Base-by-base conservation (phyloP, 2,113 vertebrate species). In the Neofelis nebulosa region DNA sequence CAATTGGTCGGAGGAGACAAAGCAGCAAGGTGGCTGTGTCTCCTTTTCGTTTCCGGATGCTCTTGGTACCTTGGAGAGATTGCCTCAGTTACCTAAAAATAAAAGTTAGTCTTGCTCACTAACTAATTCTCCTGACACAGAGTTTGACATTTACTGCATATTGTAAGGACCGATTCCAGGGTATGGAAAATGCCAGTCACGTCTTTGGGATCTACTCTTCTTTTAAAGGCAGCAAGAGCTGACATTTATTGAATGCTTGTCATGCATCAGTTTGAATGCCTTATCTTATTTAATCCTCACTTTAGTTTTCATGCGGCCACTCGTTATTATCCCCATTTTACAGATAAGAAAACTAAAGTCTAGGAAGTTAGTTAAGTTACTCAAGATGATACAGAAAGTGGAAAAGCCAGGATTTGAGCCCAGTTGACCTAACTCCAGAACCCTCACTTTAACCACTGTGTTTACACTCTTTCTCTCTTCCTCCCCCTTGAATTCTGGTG, bases 141-240 rank as follows among this genome's bases (percentile, higher is more conserved):
- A 93, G 66, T 95, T 83, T 89, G 74, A 38, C 5, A n/a, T 93
- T 94, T 88, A 21, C 63, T 50, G 45, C 11, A 15, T 84, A 29
- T 0, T 96, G 0, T 21, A 55, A 36, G 63, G 91, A 81, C 69
- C 76, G 45, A 38, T 94, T 96, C 50, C 79, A 55, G 63, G 81
- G 12, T 21, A 21, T 57, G 7, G 1, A 9, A 78, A 95, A 80
- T 27, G 19, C 82, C 88, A 14, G 41, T 89, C 23, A 84, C 11
- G 45, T 71, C 80, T 15, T 81, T 94, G 13, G 14, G 52, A 88
- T 63, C 80, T 83, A 31, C 52, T 66, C 25, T 76, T 86, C 31
- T 63, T 80, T n/a, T 69, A 61, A 95, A 83, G 29, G 45, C 74
- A 21, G 36, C 23, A 4, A 18, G 4, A 50, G n/a, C 73, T 83